These are phyloP conservation scores for Eupithecia dodoneata DNA, from an alignment of 2,888 invertebrate species.

Conservation along the genomic window DNA sequence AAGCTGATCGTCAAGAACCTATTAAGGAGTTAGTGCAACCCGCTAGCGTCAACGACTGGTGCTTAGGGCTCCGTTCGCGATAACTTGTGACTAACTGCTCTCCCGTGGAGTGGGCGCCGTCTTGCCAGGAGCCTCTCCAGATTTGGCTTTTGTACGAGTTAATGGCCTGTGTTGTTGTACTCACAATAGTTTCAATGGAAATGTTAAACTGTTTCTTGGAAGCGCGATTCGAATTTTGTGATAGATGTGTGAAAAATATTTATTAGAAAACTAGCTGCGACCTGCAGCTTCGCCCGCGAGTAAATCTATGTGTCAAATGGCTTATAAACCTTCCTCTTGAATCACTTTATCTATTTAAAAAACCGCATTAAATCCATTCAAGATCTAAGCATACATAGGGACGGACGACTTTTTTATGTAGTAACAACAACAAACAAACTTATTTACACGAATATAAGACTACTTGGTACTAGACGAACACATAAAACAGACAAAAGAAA, in stretches of 20 bases:
- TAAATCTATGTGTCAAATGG: too few species aligned
- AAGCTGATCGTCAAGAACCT: background rate
- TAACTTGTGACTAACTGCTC: slow-evolving; percentile 75
- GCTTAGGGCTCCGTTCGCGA: slow-evolving; percentile 39
- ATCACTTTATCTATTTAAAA: too few species aligned
- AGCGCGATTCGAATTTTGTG: background rate
- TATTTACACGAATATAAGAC: too few species aligned
- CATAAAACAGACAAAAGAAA: too few species aligned
- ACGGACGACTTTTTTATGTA: too few species aligned
- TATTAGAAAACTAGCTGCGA: too few species aligned
- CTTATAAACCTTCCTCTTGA: too few species aligned
- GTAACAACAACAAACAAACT: too few species aligned
- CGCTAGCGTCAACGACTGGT: background rate
- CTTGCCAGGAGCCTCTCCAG: slow-evolving; percentile 65
- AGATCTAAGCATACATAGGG: too few species aligned
- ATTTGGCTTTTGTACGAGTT: slow-evolving; percentile 51
- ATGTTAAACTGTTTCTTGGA: background rate
- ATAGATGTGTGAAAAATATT: background rate
- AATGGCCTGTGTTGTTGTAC: slow-evolving; percentile 41
- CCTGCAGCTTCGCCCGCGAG: too few species aligned
- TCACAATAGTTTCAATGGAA: slow-evolving; percentile 7
- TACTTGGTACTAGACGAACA: too few species aligned
- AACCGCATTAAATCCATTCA: too few species aligned
- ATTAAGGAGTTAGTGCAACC: background rate
- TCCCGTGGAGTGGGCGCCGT: slow-evolving; percentile 60